Percentiles rank a stretch among this genome's conserved stretches.
Evolutionary conservation across 2,113 vertebrate genomes (phyloP).

Genomic region (Oreocharis arfaki): DNA sequence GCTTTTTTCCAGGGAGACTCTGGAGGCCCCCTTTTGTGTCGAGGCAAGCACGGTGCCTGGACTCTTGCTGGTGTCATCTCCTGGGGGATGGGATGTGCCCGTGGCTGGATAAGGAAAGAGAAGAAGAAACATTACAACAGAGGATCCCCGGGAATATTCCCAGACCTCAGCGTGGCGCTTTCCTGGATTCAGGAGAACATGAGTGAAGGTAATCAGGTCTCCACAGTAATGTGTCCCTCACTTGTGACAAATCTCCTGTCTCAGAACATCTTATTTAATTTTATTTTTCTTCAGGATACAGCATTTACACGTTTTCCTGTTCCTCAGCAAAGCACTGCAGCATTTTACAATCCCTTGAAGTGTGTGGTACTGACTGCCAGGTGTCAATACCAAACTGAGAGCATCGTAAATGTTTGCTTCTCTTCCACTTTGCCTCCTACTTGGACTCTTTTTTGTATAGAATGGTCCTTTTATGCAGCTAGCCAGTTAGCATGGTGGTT

Average conservation of each 20-base stretch:
- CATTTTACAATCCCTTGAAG: background rate
- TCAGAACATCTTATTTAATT: background rate
- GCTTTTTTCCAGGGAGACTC: constrained; percentile 80
- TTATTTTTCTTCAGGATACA: background rate
- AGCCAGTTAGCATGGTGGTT: background rate
- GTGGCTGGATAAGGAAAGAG: constrained; percentile 78
- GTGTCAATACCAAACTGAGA: background rate
- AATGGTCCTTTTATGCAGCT: background rate
- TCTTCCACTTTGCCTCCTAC: background rate
- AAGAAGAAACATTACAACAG: constrained; percentile 50
- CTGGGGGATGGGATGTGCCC: constrained; percentile 87
- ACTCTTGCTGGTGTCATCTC: constrained; percentile 82
- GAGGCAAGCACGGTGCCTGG: constrained; percentile 70
- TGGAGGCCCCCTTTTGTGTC: constrained; percentile 82
- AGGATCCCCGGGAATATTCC: constrained; percentile 86
- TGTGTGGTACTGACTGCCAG: background rate
- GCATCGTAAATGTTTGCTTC: background rate
- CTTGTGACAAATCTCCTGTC: background rate
- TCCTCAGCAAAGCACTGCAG: background rate
- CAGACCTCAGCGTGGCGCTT: constrained; percentile 76
- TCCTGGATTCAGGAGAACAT: constrained; percentile 78
- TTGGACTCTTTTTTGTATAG: background rate
- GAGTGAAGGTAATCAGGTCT: constrained; percentile 44
- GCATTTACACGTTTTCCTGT: background rate
- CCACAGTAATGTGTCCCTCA: background rate